Percentiles rank a stretch among this genome's conserved stretches.
Conservation (phyloP, 1,140 invertebrate genomes). For the Brachionus plicatilis region DNA sequence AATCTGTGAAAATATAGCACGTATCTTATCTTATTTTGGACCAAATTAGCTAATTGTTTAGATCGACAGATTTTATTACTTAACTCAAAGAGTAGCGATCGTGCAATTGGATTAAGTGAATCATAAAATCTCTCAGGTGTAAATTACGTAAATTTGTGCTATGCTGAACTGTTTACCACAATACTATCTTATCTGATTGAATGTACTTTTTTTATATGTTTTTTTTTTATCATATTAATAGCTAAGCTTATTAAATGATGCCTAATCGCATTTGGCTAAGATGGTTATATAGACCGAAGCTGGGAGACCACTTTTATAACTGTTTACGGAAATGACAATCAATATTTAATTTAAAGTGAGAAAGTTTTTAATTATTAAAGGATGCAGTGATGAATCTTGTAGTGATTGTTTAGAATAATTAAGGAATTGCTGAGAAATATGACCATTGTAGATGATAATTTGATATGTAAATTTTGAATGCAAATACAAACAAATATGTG, state of each 20-base stretch:
- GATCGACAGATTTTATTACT: conserved; percentile 26
- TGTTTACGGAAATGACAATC: neutral
- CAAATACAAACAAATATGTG: neutral
- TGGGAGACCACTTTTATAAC: neutral
- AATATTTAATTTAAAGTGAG: conserved; percentile 7
- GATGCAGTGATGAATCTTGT: neutral
- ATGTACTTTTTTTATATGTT: neutral
- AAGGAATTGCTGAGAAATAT: neutral
- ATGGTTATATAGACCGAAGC: neutral
- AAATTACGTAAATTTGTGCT: neutral
- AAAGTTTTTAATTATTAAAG: conserved; percentile 20
- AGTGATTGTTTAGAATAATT: neutral
- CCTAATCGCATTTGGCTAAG: neutral
- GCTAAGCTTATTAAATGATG: neutral
- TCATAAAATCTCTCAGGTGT: conserved; percentile 3
- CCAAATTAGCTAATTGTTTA: conserved; percentile 13
- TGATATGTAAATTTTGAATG: neutral
- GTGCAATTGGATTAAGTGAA: neutral
- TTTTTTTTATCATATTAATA: neutral
- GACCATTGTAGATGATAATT: neutral
- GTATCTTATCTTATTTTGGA: conserved; percentile 5
- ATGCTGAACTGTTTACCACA: neutral
- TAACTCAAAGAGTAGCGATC: neutral
- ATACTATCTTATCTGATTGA: neutral
- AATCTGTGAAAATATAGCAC: conserved; percentile 17